Evolutionary conservation across 2,888 invertebrate genomes (phyloP).

Genomic region (Acrocyrtus sp.): DNA sequence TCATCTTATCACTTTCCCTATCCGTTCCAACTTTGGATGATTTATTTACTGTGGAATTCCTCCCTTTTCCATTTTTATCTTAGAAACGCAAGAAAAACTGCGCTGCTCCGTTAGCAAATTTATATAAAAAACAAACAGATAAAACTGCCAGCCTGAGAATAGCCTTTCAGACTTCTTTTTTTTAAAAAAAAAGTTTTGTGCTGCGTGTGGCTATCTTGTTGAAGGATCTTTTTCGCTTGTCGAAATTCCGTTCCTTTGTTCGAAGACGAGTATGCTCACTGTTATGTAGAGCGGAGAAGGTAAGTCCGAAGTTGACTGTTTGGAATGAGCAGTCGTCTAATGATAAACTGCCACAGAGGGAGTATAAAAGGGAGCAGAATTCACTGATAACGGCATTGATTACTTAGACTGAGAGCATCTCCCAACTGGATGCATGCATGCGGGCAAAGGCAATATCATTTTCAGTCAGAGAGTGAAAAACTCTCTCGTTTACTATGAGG

Average conservation of each 20-base stretch:
- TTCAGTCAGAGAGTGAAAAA: neutral
- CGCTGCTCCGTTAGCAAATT: neutral
- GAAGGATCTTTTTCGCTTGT: slow-evolving; percentile 22
- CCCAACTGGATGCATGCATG: neutral
- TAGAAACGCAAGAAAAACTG: too few species aligned
- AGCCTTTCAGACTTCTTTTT: slow-evolving; percentile 22
- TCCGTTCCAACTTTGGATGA: too few species aligned
- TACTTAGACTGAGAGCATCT: slow-evolving; percentile 3
- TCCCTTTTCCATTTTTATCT: too few species aligned
- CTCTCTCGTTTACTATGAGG: too few species aligned
- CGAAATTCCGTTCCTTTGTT: slow-evolving; percentile 18
- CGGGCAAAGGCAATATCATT: neutral
- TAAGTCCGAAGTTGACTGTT: slow-evolving; percentile 12
- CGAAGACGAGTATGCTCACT: neutral
- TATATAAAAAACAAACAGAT: too few species aligned
- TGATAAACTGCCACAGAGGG: slow-evolving; percentile 45
- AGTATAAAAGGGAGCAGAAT: slow-evolving; percentile 29
- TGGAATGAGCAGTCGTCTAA: slow-evolving; percentile 15
- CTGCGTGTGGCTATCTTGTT: slow-evolving; percentile 41
- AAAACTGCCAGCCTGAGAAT: neutral
- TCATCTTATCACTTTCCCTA: too few species aligned
- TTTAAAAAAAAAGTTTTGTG: slow-evolving; percentile 16
- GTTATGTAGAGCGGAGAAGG: slow-evolving; percentile 1
- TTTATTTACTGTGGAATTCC: too few species aligned
- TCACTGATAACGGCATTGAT: slow-evolving; percentile 41